Conservation (phyloP, 2,888 invertebrate genomes). For the Branchellion lobata region DNA sequence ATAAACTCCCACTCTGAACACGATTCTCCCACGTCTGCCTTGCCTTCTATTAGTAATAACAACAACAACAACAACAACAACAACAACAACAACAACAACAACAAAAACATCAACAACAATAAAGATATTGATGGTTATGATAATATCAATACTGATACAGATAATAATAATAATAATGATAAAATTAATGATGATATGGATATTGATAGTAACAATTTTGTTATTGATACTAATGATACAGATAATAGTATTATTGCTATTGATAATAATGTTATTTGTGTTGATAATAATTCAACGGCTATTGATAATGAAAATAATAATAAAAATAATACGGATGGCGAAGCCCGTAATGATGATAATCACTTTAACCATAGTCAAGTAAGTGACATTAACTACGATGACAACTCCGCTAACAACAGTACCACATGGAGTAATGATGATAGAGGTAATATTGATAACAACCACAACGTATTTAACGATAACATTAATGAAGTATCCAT, state of each 20-base stretch:
- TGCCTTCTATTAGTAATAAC: not conserved
- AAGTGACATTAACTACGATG: no score
- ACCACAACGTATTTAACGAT: not conserved
- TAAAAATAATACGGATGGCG: no score
- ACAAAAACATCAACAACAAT: not conserved
- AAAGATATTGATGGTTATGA: not conserved
- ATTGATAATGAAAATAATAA: no score
- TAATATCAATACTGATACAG: not conserved
- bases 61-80: conserved; percentile 15
- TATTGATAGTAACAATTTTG: conserved; percentile 87
- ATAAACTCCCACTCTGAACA: not conserved
- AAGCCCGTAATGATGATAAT: conserved; percentile 87
- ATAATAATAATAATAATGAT: not conserved
- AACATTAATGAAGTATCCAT: not conserved
- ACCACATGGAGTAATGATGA: not conserved
- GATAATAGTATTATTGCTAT: no score
- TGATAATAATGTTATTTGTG: no score
- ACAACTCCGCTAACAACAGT: no score
- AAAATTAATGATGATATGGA: conserved; percentile 69
- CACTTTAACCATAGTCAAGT: not conserved
- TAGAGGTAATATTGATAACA: not conserved
- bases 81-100: not conserved
- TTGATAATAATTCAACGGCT: no score
- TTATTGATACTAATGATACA: no score
- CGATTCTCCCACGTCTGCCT: not conserved